Conservation (phyloP, 2,888 invertebrate species). For the Brachyptera risi region DNA sequence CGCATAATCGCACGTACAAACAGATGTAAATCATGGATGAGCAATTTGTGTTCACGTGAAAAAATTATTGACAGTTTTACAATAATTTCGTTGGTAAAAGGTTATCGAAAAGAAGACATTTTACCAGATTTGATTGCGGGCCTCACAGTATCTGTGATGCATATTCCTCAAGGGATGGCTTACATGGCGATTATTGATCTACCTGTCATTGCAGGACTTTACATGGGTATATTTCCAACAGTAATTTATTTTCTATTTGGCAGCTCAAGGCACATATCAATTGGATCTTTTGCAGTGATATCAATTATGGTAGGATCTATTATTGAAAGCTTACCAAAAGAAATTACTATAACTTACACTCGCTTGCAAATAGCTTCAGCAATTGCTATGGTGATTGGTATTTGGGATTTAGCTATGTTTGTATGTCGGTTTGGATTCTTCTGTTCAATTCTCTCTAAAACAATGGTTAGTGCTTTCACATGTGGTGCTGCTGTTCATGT, state of each 20-base stretch:
- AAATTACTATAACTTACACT: background rate
- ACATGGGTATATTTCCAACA: conserved; percentile 90
- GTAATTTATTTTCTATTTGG: conserved; percentile 81
- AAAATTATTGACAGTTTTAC: background rate
- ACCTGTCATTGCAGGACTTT: conserved; percentile 69
- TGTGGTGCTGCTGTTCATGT: conserved; percentile 85
- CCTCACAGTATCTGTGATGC: conserved; percentile 84
- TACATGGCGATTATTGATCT: conserved; percentile 70
- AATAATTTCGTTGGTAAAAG: background rate
- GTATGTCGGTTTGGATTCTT: conserved; percentile 68
- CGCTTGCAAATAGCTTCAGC: conserved; percentile 65
- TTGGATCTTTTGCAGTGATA: conserved; percentile 84
- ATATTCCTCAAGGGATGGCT: conserved; percentile 85
- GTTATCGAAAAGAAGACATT: conserved; percentile 54
- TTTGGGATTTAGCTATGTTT: conserved; percentile 77
- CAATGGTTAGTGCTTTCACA: conserved; percentile 82
- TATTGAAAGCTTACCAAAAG: background rate
- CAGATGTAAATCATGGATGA: background rate
- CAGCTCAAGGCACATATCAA: conserved; percentile 83
- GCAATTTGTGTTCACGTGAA: background rate
- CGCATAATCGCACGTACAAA: background rate
- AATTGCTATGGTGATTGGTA: conserved; percentile 69
- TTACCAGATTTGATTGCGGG: conserved; percentile 75
- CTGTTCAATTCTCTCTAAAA: conserved; percentile 70
- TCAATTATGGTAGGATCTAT: conserved; percentile 78